Base-by-base conservation (phyloP, 2,113 vertebrate genomes). In the Siphamia tubifer region DNA sequence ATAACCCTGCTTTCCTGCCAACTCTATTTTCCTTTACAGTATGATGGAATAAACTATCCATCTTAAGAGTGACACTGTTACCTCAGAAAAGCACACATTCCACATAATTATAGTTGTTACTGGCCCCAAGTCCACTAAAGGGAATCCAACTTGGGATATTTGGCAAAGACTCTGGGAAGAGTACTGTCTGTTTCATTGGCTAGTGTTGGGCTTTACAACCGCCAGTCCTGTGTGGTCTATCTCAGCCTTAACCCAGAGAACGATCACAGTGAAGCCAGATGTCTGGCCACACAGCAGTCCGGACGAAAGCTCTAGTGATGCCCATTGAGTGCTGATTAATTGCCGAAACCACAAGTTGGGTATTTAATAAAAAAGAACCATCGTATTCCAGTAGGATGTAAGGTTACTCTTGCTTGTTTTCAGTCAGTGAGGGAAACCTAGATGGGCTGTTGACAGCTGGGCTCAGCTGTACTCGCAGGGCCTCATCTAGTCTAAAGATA, bases 71-170 rank as follows among this genome's bases (percentile, higher is more conserved):
- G 84, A 84, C 87, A 86, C 36, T 31, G 79, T 86, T 86, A 77
- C 85, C 81, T 84, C 82, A 79, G 82, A 68, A 86, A 89, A 87
- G 71, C 75, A 81, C 88, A 87, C 83, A 89, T 90, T 87, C 88
- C 87, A 81, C 77, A 88, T 86, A 89, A 90, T 89, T 89, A 87
- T 65, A 87, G 90, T 87, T 87, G 87, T 87, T 89, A 78, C 83
- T 88, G 88, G 90, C 88, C 68, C 56, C 24, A 43, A 67, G 47
- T 81, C 82, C 72, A 68, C 77, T 69, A 61, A 66, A 48, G 53
- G 65, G 61, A 83, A 77, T 86, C 87, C 84, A 87, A 68, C 70
- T 77, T 21, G 65, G 80, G 69, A 83, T 83, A 80, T 62, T 87
- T 90, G 88, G 88, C 89, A 75, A 68, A 24, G 20, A 19, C 56